Conservation (phyloP, 2,888 invertebrate species). For the Apodemia hepburni region DNA sequence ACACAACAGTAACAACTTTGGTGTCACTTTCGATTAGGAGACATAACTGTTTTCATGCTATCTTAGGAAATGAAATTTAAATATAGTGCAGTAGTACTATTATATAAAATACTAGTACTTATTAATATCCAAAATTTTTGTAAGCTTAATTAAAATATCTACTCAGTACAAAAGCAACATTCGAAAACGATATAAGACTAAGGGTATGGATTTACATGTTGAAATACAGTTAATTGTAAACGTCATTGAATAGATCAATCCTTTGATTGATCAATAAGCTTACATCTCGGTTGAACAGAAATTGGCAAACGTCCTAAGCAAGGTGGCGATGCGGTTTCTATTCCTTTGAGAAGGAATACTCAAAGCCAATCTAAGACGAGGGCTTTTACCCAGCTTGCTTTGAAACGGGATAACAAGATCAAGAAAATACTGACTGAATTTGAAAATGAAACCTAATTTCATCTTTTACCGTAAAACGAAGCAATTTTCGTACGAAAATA, state of each 20-base stretch:
- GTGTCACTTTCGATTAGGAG: no score
- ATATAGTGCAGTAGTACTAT: no score
- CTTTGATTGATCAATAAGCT: conserved; percentile 13
- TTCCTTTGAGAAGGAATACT: conserved; percentile 15
- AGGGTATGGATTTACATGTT: background rate
- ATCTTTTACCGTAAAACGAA: conserved; percentile 2
- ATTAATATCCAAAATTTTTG: no score
- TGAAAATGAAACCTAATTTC: conserved; percentile 7
- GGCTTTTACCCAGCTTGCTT: conserved; percentile 11
- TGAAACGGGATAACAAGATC: conserved; percentile 5
- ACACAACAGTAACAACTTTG: no score
- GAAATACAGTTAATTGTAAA: conserved; percentile 3
- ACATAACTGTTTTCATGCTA: no score
- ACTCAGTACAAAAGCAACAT: no score
- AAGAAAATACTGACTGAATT: conserved; percentile 12
- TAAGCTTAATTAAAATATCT: no score
- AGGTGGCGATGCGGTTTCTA: conserved; percentile 9
- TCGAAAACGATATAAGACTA: no score
- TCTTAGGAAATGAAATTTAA: no score
- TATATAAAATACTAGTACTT: no score
- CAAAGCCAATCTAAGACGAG: conserved; percentile 14
- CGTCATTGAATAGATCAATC: conserved; percentile 3
- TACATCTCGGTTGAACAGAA: conserved; percentile 9
- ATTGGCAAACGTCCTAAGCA: conserved; percentile 15
- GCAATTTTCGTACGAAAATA: no score